phyloP scores from a whole-genome alignment of 2,113 vertebrate genomes.

The Paraplagusia blochii region DNA sequence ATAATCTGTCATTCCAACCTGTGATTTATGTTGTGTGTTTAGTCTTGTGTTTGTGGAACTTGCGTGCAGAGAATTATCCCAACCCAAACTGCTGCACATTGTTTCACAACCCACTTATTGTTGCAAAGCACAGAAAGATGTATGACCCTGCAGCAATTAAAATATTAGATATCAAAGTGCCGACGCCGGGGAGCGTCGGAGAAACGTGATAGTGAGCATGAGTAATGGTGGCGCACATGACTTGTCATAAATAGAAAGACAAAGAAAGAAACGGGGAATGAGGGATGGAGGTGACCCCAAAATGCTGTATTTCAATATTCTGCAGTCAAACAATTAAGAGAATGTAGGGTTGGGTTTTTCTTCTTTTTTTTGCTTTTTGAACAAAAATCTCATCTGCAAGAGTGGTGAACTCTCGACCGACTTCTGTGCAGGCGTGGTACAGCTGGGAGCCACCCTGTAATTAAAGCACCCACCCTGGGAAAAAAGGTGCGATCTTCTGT shows the following conservation, averaged over 20 bases:
- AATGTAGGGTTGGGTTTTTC: conserved; percentile 52
- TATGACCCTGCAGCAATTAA: conserved; percentile 73
- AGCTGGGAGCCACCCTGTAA: conserved; percentile 78
- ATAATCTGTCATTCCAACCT: neutral
- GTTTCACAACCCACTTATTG: conserved; percentile 48
- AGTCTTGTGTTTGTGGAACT: conserved; percentile 18
- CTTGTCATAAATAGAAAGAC: conserved; percentile 52
- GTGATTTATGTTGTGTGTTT: conserved; percentile 13
- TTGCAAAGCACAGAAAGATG: conserved; percentile 62
- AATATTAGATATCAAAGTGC: conserved; percentile 72
- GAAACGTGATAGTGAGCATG: conserved; percentile 72
- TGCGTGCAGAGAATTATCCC: conserved; percentile 31
- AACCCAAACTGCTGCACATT: conserved; percentile 45
- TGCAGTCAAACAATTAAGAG: conserved; percentile 72
- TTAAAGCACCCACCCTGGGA: conserved; percentile 80
- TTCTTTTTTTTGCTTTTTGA: conserved; percentile 33
- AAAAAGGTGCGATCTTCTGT: conserved; percentile 81
- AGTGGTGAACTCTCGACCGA: conserved; percentile 77
- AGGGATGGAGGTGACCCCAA: conserved; percentile 57
- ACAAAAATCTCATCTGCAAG: conserved; percentile 52
- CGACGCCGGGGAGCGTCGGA: conserved; percentile 59
- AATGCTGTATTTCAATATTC: conserved; percentile 68
- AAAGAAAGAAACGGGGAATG: conserved; percentile 7
- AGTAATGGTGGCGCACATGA: conserved; percentile 64
- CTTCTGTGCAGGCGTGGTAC: conserved; percentile 78